Conservation (phyloP, 92 coral and sea anemone species). For the Scolanthus callimorphus region DNA sequence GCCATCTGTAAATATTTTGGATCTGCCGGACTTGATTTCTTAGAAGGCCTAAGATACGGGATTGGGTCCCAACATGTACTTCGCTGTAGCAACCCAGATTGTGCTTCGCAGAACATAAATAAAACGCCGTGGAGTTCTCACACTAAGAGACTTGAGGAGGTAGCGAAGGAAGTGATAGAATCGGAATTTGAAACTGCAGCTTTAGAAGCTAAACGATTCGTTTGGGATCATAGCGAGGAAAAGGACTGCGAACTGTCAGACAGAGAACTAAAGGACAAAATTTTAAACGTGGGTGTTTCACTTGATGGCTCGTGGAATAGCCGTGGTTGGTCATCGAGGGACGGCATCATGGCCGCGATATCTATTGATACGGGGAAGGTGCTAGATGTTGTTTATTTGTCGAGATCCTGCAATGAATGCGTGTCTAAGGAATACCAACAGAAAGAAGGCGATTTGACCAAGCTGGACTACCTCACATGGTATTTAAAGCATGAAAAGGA, state of each 20-base stretch:
- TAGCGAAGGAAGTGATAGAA: conserved; percentile 10
- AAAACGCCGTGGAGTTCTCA: conserved; percentile 28
- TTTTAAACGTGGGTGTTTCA: conserved; percentile 25
- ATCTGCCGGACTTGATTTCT: too few species aligned
- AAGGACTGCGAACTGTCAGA: conserved; percentile 3
- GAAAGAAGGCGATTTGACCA: not conserved
- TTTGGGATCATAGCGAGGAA: conserved; percentile 3
- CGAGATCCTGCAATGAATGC: not conserved
- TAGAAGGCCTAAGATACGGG: too few species aligned
- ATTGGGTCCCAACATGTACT: too few species aligned
- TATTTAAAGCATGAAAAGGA: not conserved
- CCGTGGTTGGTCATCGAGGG: conserved; percentile 40
- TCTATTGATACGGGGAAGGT: conserved; percentile 47
- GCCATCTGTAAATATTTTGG: too few species aligned
- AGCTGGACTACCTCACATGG: not conserved
- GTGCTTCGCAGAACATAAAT: too few species aligned
- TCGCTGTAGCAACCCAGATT: too few species aligned
- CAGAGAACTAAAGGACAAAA: conserved; percentile 25
- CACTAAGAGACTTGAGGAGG: conserved; percentile 15
- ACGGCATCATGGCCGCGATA: conserved; percentile 40
- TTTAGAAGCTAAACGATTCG: conserved; percentile 15
- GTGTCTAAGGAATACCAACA: conserved; percentile 3
- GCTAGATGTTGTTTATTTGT: conserved; percentile 26
- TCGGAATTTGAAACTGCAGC: conserved; percentile 22
- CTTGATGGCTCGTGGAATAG: conserved; percentile 51